Percentiles rank a stretch among this genome's conserved stretches.
phyloP scores from a whole-genome alignment of 2,113 vertebrate genomes.

The Calidris pugnax region DNA sequence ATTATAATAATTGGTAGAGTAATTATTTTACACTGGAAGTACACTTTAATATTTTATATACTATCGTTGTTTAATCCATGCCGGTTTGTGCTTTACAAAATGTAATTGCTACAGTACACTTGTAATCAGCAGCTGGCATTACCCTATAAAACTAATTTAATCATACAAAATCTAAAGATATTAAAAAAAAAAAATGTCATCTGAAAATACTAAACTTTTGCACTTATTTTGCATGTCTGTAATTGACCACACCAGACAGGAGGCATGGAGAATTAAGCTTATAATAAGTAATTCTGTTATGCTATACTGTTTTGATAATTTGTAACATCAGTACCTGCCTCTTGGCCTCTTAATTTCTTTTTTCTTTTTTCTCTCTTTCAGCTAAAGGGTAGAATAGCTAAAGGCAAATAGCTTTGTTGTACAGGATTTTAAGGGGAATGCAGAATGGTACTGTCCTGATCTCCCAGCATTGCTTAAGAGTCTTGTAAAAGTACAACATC shows the following conservation, averaged over 20 bases:
- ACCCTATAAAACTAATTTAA: not conserved
- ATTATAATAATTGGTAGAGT: constrained; percentile 33
- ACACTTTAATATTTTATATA: constrained; percentile 35
- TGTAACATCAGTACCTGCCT: not conserved
- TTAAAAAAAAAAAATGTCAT: not conserved
- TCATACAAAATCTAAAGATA: not conserved
- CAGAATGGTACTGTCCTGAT: not conserved
- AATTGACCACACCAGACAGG: not conserved
- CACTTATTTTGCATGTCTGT: not conserved
- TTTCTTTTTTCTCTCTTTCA: not conserved
- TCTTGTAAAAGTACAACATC: not conserved
- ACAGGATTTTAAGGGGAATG: not conserved
- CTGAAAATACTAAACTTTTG: not conserved
- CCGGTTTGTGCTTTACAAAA: constrained; percentile 1
- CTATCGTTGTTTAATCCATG: not conserved
- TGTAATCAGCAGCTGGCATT: not conserved
- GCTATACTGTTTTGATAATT: not conserved
- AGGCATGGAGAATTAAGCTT: not conserved
- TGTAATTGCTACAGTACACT: not conserved
- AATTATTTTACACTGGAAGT: constrained; percentile 45
- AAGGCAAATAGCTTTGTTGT: not conserved
- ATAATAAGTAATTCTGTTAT: not conserved
- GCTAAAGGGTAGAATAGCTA: not conserved
- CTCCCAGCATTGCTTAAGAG: not conserved
- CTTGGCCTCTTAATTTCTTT: not conserved